phyloP scores from a whole-genome alignment of 2,113 vertebrate genomes.

The Morone chrysops region DNA sequence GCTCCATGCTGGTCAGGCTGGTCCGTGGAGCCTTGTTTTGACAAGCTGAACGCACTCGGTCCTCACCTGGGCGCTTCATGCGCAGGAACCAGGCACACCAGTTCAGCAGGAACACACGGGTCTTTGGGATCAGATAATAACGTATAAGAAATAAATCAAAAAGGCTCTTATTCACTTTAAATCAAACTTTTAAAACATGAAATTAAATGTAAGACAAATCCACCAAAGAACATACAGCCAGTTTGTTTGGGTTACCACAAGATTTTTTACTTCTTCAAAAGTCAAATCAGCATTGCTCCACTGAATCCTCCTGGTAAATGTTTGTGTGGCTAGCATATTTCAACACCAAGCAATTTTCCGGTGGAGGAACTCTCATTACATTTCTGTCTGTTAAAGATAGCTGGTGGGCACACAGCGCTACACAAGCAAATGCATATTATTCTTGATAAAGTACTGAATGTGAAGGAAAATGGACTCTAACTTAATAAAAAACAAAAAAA shows the following conservation, averaged over 20 bases:
- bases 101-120: constrained; percentile 92
- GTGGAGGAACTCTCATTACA: neutral
- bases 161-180: neutral
- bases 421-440: neutral
- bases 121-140: constrained; percentile 79
- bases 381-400: neutral
- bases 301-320: neutral
- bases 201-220: neutral
- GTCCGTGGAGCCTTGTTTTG: constrained; percentile 86
- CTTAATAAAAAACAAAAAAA: neutral
- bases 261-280: neutral
- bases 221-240: neutral
- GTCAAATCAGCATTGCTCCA: neutral
- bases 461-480: constrained; percentile 7
- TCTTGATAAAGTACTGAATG: neutral
- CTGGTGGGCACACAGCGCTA: neutral
- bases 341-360: neutral
- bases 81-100: constrained; percentile 98
- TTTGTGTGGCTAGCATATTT: neutral
- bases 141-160: neutral
- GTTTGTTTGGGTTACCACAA: neutral
- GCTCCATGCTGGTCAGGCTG: constrained; percentile 89
- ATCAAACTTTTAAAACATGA: neutral
- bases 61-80: constrained; percentile 94
- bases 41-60: constrained; percentile 89